Conservation (phyloP, 2,797 vertebrate genomes). For the Phataginus tetradactyla region DNA sequence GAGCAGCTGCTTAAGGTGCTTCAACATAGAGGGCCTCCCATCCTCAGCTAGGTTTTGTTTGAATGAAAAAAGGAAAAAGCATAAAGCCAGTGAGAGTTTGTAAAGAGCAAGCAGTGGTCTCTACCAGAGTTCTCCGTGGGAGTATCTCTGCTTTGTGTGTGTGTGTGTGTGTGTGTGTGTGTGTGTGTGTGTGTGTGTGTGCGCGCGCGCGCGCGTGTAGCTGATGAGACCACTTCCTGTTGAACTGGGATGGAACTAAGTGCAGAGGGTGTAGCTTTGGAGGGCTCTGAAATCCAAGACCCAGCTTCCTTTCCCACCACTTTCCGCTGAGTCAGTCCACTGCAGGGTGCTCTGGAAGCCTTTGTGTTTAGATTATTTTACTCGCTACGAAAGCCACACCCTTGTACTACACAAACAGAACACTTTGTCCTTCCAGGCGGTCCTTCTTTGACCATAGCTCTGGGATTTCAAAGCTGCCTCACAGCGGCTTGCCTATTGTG, state of each 20-base stretch:
- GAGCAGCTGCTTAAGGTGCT: neutral
- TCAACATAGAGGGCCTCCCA: neutral
- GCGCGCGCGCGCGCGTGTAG: rapidly evolving
- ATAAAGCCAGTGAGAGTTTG: neutral
- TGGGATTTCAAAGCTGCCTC: conserved; percentile 53
- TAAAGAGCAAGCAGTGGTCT: neutral
- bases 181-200: neutral
- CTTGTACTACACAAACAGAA: conserved; percentile 73
- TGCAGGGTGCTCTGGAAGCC: conserved; percentile 44
- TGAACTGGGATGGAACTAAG: conserved; percentile 50
- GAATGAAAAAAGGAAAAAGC: neutral
- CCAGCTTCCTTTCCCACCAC: conserved; percentile 84
- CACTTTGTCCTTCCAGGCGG: conserved; percentile 25
- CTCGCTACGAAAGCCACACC: conserved; percentile 72
- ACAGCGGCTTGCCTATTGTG: neutral
- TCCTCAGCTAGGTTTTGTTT: neutral
- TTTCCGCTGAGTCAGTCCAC: conserved; percentile 83
- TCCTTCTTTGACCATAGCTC: conserved; percentile 57
- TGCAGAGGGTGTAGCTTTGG: conserved; percentile 68
- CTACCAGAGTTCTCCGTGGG: neutral
- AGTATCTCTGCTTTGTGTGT: neutral
- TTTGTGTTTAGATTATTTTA: conserved; percentile 55
- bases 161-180: neutral
- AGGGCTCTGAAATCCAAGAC: conserved; percentile 65
- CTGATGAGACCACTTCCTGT: conserved; percentile 77